phyloP scores from a whole-genome alignment of 2,888 invertebrate species.

The Synanthedon andrenaeformis region DNA sequence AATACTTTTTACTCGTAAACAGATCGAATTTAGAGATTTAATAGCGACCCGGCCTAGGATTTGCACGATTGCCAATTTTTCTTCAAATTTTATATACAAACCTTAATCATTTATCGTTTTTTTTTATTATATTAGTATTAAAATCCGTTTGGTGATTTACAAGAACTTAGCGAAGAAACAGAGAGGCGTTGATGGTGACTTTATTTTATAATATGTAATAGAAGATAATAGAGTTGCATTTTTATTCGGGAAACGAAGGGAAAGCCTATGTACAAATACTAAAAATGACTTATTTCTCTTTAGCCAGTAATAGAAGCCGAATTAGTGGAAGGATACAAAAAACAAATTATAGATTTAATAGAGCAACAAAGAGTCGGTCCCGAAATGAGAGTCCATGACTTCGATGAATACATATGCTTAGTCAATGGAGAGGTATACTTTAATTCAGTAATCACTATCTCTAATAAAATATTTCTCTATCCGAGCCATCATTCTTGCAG shows the following conservation, averaged over 20 bases:
- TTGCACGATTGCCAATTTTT: too few species aligned
- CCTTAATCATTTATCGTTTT: too few species aligned
- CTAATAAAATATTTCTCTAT: neutral
- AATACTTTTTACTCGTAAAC: too few species aligned
- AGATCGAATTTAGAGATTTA: too few species aligned
- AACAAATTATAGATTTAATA: constrained; percentile 72
- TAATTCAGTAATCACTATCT: neutral
- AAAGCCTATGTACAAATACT: too few species aligned
- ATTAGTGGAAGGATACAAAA: constrained; percentile 73
- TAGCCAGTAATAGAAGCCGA: constrained; percentile 83
- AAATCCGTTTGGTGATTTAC: neutral
- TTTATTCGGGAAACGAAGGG: too few species aligned
- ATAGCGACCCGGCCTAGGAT: too few species aligned
- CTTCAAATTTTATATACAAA: too few species aligned
- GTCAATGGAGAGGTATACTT: constrained; percentile 75
- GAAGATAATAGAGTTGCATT: neutral
- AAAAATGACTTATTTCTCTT: constrained; percentile 6
- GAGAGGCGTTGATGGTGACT: neutral
- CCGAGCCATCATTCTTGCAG: constrained; percentile 28
- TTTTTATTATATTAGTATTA: neutral
- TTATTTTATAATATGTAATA: neutral
- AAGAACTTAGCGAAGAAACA: neutral
- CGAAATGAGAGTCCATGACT: constrained; percentile 79
- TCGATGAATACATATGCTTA: constrained; percentile 82
- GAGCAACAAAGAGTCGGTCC: constrained; percentile 81